Evolutionary conservation across 2,113 vertebrate genomes (phyloP), one percentile per base, ranked within the genome.

Genomic region (Cathartes aura): DNA sequence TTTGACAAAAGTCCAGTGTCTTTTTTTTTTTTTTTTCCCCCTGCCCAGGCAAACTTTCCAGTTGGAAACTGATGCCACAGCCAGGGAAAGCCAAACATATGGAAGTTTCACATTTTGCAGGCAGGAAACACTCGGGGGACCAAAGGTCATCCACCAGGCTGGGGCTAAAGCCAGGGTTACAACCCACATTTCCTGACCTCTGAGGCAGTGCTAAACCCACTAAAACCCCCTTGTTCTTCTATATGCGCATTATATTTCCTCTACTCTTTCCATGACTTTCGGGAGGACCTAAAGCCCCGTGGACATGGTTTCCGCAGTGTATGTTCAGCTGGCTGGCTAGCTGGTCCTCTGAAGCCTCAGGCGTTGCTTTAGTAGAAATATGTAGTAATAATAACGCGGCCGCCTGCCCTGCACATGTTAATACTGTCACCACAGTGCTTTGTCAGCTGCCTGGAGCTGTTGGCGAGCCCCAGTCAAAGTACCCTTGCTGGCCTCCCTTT

Each of bases 61-160:
- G 70, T 82, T 95, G 93, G 96, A 97, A 97, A 95, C 74, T 82
- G 93, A 96, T 97, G 97, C 97, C 97, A 91, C 48, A 64, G 81
- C 66, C 87, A 72, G 45, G 90, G 92, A 97, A 93, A 96, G 40
- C 62, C 93, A 97, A 97, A 95, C 97, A 97, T 95, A 97, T 96
- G 96, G 96, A 95, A 94, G 85, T 89, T 95, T 95, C 97, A 90
- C 91, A 72, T 97, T 96, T 66, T 96, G 87, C 95, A 96, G 91
- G 82, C 89, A 93, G 96, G 94, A 96, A 96, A 85, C 89, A 68
- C 89, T 48, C 91, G 0, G 50, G 82, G 89, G 93, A 96, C 89
- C 80, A 91, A 82, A 97, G 96, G 97, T 96, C 95, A 96, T 79
- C 66, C 62, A 85, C 93, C 94, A 96, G 87, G 86, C 93, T 93